Conservation (phyloP, 2,113 vertebrate genomes). For the Sterrhoptilus dennistouni region DNA sequence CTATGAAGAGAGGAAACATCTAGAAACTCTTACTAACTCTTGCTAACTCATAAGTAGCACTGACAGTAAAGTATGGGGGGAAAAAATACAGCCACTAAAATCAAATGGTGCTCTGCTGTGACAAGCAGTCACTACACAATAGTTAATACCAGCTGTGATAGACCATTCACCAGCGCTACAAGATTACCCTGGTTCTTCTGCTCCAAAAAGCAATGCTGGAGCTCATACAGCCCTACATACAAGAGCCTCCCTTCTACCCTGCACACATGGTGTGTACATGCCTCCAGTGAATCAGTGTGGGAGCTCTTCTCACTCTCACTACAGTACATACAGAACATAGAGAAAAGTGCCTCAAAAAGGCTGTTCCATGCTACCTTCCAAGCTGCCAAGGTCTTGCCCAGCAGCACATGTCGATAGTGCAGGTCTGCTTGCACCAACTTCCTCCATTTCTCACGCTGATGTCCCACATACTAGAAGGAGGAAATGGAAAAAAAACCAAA, state of each 20-base stretch:
- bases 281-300: background rate
- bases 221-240: background rate
- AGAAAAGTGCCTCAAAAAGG: background rate
- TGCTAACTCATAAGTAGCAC: background rate
- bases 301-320: background rate
- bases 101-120: background rate
- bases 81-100: background rate
- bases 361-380: slow-evolving; percentile 74
- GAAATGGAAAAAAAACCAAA: no score
- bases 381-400: slow-evolving; percentile 64
- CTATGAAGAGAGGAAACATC: background rate
- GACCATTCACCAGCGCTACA: background rate
- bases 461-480: slow-evolving; percentile 38
- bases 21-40: background rate
- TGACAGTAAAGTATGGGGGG: background rate
- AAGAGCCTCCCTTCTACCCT: background rate
- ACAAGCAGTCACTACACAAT: background rate
- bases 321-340: background rate
- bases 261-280: no score
- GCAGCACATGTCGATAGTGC: slow-evolving; percentile 53
- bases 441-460: slow-evolving; percentile 59
- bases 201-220: background rate
- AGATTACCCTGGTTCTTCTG: background rate
- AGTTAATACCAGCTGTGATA: background rate
- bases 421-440: slow-evolving; percentile 67